Evolutionary conservation across 1,140 invertebrate genomes (phyloP), one percentile per base, ranked within the genome.

Genomic region (Conus ventricosus): DNA sequence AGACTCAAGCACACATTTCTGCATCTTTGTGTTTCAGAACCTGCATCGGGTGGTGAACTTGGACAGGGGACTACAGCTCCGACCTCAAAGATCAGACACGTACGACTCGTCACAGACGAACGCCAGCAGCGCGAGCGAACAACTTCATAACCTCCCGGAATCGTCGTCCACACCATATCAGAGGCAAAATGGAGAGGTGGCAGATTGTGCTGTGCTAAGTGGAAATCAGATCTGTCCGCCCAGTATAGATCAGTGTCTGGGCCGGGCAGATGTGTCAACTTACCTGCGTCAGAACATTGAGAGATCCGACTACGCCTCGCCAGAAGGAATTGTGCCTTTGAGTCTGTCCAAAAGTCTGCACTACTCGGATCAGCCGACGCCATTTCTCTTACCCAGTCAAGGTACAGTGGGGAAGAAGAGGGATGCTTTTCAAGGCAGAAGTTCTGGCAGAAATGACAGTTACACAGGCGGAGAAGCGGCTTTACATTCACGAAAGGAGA

Each of bases 1-100:
- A 39, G 39, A 39, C 39, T 39, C 39, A 39, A 39, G 39, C 39
- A 39, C 39, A 39, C 39, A 39, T 39, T 39, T 39, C 39, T 39
- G 39, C 39, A 39, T 39, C 20, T 71, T 71, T 71, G 67, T 78
- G 6, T 78, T 51, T 8, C 80, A 81, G 80, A 81, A 81, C 53
- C 80, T 81, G 20, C 80, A 81, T 25, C 39, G 80, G 0, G 80
- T 81, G 51, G 51, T 54, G 10, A 81, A 13, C 51, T 54, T 81
- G 80, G 51, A 81, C 80, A 81, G 39, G 51, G 80, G 80, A 23
- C 80, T 81, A 0, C 80, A 81, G 51, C 80, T 81, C 39, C 39
- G 80, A 15, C 80, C 80, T 51, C 80, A 81, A 5, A 39, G 5
- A 13, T 8, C 80, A 53, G 13, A 81, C 51, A 51, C 25, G 27